These are phyloP conservation scores for Lamproptera curius DNA, from an alignment of 2,888 invertebrate genomes.

Conservation along the genomic window DNA sequence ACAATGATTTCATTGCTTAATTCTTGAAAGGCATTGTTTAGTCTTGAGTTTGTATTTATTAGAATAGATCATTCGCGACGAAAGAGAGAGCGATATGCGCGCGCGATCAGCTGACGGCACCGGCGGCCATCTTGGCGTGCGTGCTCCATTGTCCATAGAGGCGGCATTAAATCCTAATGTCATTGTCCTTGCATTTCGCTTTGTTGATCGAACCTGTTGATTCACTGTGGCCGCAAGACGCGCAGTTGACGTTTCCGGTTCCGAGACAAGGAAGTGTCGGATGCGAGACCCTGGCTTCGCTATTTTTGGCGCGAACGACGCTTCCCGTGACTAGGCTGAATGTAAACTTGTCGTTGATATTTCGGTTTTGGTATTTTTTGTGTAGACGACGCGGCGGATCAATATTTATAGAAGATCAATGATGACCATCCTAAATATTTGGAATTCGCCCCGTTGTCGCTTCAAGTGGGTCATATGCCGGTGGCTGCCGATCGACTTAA, in stretches of 20 bases:
- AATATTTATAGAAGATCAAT: too few relatives aligned
- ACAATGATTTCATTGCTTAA: too few relatives aligned
- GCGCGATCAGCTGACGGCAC: slow-evolving; percentile 73
- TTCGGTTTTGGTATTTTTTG: slow-evolving; percentile 25
- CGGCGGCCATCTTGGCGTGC: slow-evolving; percentile 72
- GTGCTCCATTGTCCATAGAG: slow-evolving; percentile 51
- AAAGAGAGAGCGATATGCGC: slow-evolving; percentile 67
- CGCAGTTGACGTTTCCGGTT: slow-evolving; percentile 53
- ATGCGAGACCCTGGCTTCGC: slow-evolving; percentile 60
- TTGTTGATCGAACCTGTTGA: slow-evolving; percentile 41
- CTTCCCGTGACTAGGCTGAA: slow-evolving; percentile 36
- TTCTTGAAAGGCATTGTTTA: too few relatives aligned
- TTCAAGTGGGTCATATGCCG: slow-evolving; percentile 31
- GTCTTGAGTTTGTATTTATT: background rate
- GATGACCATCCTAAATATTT: too few relatives aligned
- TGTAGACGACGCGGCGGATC: too few relatives aligned
- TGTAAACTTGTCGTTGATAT: slow-evolving; percentile 5
- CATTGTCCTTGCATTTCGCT: slow-evolving; percentile 58
- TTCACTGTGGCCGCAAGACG: slow-evolving; percentile 29
- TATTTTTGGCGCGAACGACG: slow-evolving; percentile 66
- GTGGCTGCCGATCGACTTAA: too few relatives aligned
- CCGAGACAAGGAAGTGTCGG: slow-evolving; percentile 51
- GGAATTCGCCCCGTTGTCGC: slow-evolving; percentile 35
- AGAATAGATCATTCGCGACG: slow-evolving; percentile 38
- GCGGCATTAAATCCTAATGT: slow-evolving; percentile 64